Percentiles rank a stretch among this genome's conserved stretches.
Evolutionary conservation across 2,888 invertebrate genomes (phyloP).

Genomic region (Eucera pruinosa): DNA sequence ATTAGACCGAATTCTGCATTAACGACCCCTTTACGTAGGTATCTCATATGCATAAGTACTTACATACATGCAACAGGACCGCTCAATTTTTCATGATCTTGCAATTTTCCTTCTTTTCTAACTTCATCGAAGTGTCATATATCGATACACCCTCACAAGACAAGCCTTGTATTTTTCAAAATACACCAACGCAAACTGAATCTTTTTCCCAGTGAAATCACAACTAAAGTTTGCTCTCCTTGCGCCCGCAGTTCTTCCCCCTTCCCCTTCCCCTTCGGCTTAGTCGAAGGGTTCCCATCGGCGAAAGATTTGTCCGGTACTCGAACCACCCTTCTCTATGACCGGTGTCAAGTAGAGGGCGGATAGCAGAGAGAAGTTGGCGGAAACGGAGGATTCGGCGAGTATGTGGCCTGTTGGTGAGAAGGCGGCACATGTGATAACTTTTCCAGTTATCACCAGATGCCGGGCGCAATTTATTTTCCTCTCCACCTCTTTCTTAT

Average conservation of each 20-base stretch:
- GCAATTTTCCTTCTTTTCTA: neutral
- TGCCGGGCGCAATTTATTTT: constrained; percentile 70
- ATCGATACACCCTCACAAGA: neutral
- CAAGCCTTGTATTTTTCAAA: constrained; percentile 9
- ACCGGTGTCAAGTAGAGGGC: constrained; percentile 62
- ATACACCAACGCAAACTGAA: constrained; percentile 15
- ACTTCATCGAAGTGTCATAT: neutral
- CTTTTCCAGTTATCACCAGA: constrained; percentile 74
- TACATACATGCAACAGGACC: no score
- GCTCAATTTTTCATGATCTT: neutral
- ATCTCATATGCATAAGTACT: no score
- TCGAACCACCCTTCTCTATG: constrained; percentile 32
- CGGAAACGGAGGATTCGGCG: constrained; percentile 48
- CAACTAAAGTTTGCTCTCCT: neutral
- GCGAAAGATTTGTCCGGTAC: constrained; percentile 53
- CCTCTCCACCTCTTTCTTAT: constrained; percentile 22
- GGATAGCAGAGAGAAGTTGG: constrained; percentile 52
- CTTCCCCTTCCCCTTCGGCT: neutral
- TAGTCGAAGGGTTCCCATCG: constrained; percentile 8
- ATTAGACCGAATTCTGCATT: no score
- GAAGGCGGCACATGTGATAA: constrained; percentile 68
- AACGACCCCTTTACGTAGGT: no score
- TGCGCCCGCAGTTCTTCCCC: neutral
- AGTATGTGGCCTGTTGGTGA: constrained; percentile 47
- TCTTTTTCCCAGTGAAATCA: constrained; percentile 25